Evolutionary conservation across 2,888 invertebrate species (phyloP), one percentile per base, ranked within the genome.

Genomic region (Serripes groenlandicus): DNA sequence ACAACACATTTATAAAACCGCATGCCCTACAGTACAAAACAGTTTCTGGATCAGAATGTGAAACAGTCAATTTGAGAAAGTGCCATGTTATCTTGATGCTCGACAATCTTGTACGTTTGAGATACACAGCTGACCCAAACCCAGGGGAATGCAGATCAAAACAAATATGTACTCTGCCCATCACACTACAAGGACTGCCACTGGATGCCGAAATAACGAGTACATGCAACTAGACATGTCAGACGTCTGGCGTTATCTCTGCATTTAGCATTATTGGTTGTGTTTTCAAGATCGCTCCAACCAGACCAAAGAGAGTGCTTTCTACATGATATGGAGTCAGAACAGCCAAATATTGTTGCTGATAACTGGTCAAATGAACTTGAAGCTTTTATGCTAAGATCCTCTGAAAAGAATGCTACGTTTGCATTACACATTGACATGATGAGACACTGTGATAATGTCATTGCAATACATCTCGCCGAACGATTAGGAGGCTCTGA

Each of bases 381-480:
- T 37, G 3, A 35, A 18, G 30, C 73, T 7, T 84, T 74, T 52
- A 11, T 81, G 35, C 56, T 34, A 3, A 2, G 73, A 32, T 73
- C 78, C 4, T 52, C 26, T 3, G 21, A 60, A 64, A n/a, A 54
- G 11, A 85, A 81, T 76, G 70, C 52, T 7, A 85, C 85, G n/a
- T 85, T 85, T 78, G 71, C 81, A 1, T 35, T 79, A 2, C 84
- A 84, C 37, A 26, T 64, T 15, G 81, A 84, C 62, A 81, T 81
- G 78, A 75, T 84, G 84, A 30, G 35, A 18, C 88, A 86, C 23
- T 86, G 84, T 69, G 83, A 86, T 71, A 74, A 86, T 26, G 69
- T 88, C 5, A 71, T 75, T 23, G 77, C 83, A 3, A 76, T 86
- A 9, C 15, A 72, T 5, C 49, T 85, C 21, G 69, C 86, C 26